These are phyloP conservation scores for Drosophila murphyi DNA, from an alignment of 1,140 invertebrate genomes.

Conservation along the genomic window DNA sequence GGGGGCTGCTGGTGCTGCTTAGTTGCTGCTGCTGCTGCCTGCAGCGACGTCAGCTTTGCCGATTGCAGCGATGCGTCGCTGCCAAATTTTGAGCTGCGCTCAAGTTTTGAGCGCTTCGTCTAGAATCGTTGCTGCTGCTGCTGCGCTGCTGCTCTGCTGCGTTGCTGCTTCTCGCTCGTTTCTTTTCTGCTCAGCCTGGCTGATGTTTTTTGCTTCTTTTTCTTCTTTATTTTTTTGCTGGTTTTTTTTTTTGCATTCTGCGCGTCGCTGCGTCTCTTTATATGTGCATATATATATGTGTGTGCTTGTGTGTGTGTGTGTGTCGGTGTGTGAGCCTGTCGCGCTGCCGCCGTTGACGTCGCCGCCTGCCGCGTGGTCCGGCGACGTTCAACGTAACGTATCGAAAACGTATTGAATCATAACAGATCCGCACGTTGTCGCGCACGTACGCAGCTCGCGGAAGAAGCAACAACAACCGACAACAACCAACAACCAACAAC, in stretches of 20 bases:
- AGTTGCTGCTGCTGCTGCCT: conserved; percentile 7
- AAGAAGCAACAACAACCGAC: conserved; percentile 63
- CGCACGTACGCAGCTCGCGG: conserved; percentile 81
- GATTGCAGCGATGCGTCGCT: conserved; percentile 41
- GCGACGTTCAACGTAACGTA: conserved; percentile 71
- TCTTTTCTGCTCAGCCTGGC: conserved; percentile 12
- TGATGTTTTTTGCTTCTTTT: conserved; percentile 13
- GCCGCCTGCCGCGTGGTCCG: conserved; percentile 64
- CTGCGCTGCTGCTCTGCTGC: conserved; percentile 1
- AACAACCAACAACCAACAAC: conserved; percentile 21
- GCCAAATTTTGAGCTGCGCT: conserved; percentile 39
- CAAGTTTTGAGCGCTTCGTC: conserved; percentile 34
- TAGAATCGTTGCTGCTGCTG: conserved; percentile 31
- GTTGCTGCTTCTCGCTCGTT: conserved; percentile 30
- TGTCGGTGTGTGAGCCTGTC: conserved; percentile 56
- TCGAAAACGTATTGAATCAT: conserved; percentile 82
- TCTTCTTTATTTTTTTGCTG: conserved; percentile 14
- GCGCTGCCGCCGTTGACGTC: conserved; percentile 64
- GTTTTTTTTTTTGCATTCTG: conserved; percentile 64
- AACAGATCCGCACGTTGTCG: conserved; percentile 83
- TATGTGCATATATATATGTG: conserved; percentile 27
- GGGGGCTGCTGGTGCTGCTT: conserved; percentile 16
- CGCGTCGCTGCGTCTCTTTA: conserved; percentile 50
- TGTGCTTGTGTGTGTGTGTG: conserved; percentile 36
- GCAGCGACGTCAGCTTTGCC: conserved; percentile 28